Evolutionary conservation across 1,140 invertebrate species (phyloP).

Genomic region (Trichoplusia ni): DNA sequence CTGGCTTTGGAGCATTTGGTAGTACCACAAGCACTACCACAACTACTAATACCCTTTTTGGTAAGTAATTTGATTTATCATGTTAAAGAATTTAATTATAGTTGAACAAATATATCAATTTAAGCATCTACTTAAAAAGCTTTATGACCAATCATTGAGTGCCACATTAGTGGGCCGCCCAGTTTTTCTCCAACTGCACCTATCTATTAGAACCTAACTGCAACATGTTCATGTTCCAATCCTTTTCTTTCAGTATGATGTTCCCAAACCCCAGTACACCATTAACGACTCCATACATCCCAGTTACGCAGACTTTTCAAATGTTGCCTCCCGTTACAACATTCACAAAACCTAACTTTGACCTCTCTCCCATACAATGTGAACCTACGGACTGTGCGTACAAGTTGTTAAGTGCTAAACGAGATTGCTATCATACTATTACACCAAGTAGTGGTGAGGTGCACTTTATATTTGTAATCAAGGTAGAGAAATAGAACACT

Average conservation of each 20-base stretch:
- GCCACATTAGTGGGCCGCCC: too few relatives aligned
- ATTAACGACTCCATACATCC: constrained; percentile 35
- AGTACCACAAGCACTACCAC: constrained; percentile 45
- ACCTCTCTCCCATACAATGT: constrained; percentile 33
- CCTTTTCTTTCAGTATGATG: constrained; percentile 46
- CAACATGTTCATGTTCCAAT: neutral
- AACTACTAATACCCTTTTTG: constrained; percentile 45
- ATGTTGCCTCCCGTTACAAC: constrained; percentile 42
- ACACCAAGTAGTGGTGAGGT: constrained; percentile 53
- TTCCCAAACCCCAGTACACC: constrained; percentile 41
- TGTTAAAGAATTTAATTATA: neutral
- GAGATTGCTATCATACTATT: constrained; percentile 52
- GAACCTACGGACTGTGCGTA: constrained; percentile 36
- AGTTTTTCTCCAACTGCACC: neutral
- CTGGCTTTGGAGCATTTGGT: constrained; percentile 49
- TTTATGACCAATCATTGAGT: too few relatives aligned
- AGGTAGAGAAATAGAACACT: too few relatives aligned
- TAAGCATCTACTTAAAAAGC: too few relatives aligned
- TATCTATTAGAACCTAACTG: neutral
- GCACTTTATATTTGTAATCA: too few relatives aligned
- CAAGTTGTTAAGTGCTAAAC: constrained; percentile 49
- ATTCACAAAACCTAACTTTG: constrained; percentile 16
- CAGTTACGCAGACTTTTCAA: constrained; percentile 54
- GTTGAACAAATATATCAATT: neutral
- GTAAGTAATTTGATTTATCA: constrained; percentile 33